These are phyloP conservation scores for Balaeniceps rex DNA, from an alignment of 2,113 vertebrate species.

Conservation along the genomic window DNA sequence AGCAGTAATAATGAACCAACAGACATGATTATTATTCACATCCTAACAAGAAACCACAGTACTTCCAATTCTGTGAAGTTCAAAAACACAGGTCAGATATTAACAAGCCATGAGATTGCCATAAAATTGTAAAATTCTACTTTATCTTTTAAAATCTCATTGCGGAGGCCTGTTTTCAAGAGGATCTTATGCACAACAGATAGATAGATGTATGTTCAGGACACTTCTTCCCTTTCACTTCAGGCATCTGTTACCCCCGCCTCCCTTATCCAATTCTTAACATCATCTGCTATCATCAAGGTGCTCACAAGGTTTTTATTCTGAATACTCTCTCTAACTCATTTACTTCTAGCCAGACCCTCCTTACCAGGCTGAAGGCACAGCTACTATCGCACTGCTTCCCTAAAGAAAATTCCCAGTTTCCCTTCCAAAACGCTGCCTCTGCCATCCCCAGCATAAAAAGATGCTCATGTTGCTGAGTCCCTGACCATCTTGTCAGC, in stretches of 20 bases:
- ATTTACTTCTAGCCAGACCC: background rate
- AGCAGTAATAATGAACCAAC: background rate
- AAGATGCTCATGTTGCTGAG: background rate
- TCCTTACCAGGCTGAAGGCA: background rate
- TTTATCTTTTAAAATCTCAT: background rate
- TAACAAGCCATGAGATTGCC: background rate
- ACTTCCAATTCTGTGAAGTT: background rate
- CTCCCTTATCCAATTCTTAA: background rate
- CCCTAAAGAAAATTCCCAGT: background rate
- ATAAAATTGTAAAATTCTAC: background rate
- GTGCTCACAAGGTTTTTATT: background rate
- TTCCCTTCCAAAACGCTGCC: background rate
- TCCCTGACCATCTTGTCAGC: background rate
- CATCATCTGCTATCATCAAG: background rate
- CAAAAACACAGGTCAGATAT: background rate
- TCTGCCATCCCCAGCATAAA: rapidly evolving
- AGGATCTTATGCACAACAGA: background rate
- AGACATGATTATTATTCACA: background rate
- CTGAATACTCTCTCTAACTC: background rate
- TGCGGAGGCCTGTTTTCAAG: background rate
- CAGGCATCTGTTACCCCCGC: background rate
- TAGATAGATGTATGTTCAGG: background rate
- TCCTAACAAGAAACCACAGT: background rate
- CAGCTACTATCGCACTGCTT: background rate
- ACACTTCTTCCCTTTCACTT: background rate